These are phyloP conservation scores for Azemiops feae DNA, from an alignment of 2,113 vertebrate species.

Conservation along the genomic window DNA sequence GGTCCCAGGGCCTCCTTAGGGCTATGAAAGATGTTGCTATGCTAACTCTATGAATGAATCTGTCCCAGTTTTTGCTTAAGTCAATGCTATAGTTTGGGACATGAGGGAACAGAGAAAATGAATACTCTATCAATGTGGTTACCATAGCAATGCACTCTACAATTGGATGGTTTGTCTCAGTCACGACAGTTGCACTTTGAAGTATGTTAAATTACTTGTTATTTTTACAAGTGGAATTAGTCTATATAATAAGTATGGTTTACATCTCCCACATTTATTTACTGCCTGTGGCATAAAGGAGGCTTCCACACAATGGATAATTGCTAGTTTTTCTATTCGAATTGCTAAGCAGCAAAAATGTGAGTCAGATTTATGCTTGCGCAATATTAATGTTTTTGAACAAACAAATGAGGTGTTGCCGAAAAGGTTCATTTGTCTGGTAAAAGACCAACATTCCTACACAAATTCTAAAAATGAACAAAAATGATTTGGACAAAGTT, in stretches of 20 bases:
- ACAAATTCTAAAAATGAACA: not conserved
- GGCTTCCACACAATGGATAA: rapidly evolving
- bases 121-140: not conserved
- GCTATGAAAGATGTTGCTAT: not conserved
- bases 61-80: not conserved
- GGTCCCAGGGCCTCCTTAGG: not conserved
- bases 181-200: not conserved
- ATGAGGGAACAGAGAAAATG: not conserved
- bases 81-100: not conserved
- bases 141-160: not conserved
- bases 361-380: constrained; percentile 13
- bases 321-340: constrained; percentile 6
- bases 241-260: not conserved
- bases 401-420: not conserved
- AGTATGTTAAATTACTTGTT: not conserved
- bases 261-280: constrained; percentile 22
- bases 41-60: not conserved
- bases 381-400: not conserved
- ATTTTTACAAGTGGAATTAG: not conserved
- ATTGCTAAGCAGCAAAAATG: not conserved
- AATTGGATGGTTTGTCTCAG: not conserved
- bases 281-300: not conserved
- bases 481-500: not conserved
- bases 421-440: not conserved
- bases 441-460: not conserved